phyloP scores from a whole-genome alignment of 1,140 invertebrate genomes.

The Lepidurus arcticus region DNA sequence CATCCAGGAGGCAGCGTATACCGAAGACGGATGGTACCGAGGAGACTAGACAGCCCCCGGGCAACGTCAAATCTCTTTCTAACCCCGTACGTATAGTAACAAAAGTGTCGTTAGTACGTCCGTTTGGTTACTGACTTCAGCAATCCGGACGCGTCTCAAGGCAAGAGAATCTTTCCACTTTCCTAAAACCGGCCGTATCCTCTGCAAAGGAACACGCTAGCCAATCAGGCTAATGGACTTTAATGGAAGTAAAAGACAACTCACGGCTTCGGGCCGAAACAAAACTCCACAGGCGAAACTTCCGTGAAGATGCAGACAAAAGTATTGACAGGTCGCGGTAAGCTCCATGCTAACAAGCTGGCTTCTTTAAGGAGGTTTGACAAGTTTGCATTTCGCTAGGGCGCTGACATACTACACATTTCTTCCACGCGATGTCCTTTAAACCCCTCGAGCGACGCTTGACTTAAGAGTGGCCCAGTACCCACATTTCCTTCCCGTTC shows the following conservation, averaged over 20 bases:
- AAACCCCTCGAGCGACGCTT: neutral
- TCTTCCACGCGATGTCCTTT: neutral
- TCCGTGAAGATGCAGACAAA: neutral
- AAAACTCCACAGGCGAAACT: neutral
- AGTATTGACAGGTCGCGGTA: neutral
- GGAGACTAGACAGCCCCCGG: too few relatives aligned
- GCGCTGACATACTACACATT: neutral
- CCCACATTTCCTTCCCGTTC: neutral
- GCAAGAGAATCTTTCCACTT: too few relatives aligned
- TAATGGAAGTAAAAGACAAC: neutral
- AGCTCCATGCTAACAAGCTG: neutral
- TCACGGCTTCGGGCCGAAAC: neutral
- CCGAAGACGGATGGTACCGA: too few relatives aligned
- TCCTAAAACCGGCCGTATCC: too few relatives aligned
- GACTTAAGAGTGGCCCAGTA: neutral
- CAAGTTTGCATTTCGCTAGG: neutral
- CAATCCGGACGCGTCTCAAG: too few relatives aligned
- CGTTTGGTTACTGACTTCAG: too few relatives aligned
- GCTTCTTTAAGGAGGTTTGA: neutral
- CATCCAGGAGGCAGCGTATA: too few relatives aligned
- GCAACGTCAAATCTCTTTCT: too few relatives aligned
- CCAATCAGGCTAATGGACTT: neutral
- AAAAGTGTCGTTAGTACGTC: too few relatives aligned
- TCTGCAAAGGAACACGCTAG: neutral
- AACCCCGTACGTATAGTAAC: too few relatives aligned